Evolutionary conservation across 2,888 invertebrate species (phyloP).

Genomic region (Andrena marginata): DNA sequence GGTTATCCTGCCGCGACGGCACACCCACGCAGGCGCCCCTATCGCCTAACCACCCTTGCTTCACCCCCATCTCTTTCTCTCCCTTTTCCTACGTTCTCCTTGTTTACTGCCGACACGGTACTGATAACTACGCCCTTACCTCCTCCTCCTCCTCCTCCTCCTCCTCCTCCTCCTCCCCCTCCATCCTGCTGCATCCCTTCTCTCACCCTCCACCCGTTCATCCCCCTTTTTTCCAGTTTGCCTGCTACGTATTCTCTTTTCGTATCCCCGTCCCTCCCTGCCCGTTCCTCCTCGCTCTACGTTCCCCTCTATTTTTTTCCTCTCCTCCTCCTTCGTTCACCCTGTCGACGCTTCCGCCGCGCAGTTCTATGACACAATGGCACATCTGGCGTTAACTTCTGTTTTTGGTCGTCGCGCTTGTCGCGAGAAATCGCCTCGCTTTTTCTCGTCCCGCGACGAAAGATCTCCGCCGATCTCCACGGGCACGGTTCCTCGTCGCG

Average conservation of each 20-base stretch:
- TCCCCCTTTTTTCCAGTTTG: not conserved
- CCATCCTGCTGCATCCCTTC: not conserved
- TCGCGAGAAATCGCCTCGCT: conserved; percentile 47
- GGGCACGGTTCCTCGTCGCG: not conserved
- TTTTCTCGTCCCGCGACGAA: conserved; percentile 3
- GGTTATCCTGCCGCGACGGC: conserved; percentile 79
- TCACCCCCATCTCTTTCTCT: conserved; percentile 9
- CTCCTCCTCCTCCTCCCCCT: conserved; percentile 6
- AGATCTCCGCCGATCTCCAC: conserved; percentile 32
- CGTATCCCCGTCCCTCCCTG: conserved; percentile 16
- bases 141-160: conserved; percentile 4
- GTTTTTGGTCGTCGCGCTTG: conserved; percentile 54
- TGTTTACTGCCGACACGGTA: conserved; percentile 45
- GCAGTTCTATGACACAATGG: conserved; percentile 67
- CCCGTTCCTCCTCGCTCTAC: conserved; percentile 34
- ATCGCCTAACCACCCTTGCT: conserved; percentile 59
- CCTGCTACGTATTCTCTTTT: conserved; percentile 34
- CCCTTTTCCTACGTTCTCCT: conserved; percentile 12
- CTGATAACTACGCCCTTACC: conserved; percentile 48
- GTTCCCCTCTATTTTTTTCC: not conserved
- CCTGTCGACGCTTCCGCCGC: conserved; percentile 41
- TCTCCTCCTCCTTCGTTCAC: not conserved
- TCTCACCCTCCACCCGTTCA: not conserved
- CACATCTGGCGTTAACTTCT: conserved; percentile 70
- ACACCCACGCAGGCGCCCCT: conserved; percentile 78